Evolutionary conservation across 2,888 invertebrate species (phyloP).

Genomic region (Hirtodrosophila confusa): DNA sequence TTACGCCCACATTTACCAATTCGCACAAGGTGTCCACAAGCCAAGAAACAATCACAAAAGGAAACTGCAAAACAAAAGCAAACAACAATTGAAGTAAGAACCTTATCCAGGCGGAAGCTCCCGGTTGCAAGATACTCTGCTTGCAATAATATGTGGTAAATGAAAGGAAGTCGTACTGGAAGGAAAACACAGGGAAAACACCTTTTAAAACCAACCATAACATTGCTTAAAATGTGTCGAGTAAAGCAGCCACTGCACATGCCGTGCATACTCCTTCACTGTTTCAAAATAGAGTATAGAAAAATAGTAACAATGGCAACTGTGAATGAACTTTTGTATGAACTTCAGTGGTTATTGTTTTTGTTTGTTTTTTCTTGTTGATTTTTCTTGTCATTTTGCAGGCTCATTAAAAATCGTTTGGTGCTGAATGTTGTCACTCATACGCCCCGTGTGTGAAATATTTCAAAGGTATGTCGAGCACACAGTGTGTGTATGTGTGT

Average conservation of each 20-base stretch:
- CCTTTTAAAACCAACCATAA: no score
- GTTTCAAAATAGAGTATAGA: no score
- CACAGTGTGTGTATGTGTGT: slow-evolving; percentile 3
- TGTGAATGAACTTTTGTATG: slow-evolving; percentile 18
- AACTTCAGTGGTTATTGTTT: neutral
- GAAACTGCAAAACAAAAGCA: slow-evolving; percentile 21
- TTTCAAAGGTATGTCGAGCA: slow-evolving; percentile 36
- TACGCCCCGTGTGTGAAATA: slow-evolving; percentile 38
- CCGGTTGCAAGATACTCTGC: no score
- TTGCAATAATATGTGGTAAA: no score
- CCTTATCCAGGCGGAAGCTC: no score
- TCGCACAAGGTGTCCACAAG: slow-evolving; percentile 43
- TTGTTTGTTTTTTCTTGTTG: slow-evolving; percentile 1
- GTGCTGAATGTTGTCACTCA: slow-evolving; percentile 57
- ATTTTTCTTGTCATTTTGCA: slow-evolving; percentile 37
- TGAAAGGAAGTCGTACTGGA: no score
- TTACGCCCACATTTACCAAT: slow-evolving; percentile 43
- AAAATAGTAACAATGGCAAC: slow-evolving; percentile 3
- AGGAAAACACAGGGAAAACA: no score
- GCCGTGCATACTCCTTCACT: neutral
- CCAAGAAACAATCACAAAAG: slow-evolving; percentile 39
- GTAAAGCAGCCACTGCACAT: no score
- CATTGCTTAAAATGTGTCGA: no score
- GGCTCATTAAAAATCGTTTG: slow-evolving; percentile 66
- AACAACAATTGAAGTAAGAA: neutral